Conservation (phyloP, 2,113 vertebrate species). For the Lepidothrix coronata region DNA sequence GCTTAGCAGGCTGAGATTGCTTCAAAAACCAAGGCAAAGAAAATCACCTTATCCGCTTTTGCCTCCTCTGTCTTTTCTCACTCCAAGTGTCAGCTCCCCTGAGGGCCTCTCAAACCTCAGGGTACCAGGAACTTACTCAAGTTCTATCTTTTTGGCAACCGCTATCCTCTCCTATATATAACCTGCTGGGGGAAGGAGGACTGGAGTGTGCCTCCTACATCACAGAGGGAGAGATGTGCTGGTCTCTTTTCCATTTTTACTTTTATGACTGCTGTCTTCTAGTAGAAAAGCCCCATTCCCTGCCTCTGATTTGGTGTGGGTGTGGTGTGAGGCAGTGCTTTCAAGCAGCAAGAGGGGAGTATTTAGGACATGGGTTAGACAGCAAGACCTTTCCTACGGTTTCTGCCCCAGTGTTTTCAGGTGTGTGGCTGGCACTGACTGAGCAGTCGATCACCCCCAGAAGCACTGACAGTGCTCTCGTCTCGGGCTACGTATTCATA, state of each 20-base stretch:
- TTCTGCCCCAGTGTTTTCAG: background rate
- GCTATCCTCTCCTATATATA: background rate
- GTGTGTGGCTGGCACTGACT: background rate
- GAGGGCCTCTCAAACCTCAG: background rate
- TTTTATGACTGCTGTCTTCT: background rate
- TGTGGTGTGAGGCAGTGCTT: background rate
- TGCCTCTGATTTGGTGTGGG: background rate
- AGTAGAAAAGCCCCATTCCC: background rate
- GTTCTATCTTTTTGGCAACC: background rate
- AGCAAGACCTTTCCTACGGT: background rate
- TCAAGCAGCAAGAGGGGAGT: background rate
- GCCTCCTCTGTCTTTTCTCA: conserved; percentile 27
- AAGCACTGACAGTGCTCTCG: background rate
- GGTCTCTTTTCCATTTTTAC: background rate
- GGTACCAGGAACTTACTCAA: conserved; percentile 17
- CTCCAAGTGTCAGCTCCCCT: background rate
- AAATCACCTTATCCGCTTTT: conserved; percentile 11
- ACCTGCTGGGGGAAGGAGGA: background rate
- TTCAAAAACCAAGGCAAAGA: conserved; percentile 19
- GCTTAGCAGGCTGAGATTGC: conserved; percentile 44
- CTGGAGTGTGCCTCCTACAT: background rate
- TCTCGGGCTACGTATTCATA: background rate
- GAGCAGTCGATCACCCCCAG: background rate
- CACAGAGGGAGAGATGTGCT: background rate
- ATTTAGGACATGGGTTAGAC: background rate